These are phyloP conservation scores for Telmatherina bonti DNA, from an alignment of 2,797 vertebrate genomes.

Conservation along the genomic window DNA sequence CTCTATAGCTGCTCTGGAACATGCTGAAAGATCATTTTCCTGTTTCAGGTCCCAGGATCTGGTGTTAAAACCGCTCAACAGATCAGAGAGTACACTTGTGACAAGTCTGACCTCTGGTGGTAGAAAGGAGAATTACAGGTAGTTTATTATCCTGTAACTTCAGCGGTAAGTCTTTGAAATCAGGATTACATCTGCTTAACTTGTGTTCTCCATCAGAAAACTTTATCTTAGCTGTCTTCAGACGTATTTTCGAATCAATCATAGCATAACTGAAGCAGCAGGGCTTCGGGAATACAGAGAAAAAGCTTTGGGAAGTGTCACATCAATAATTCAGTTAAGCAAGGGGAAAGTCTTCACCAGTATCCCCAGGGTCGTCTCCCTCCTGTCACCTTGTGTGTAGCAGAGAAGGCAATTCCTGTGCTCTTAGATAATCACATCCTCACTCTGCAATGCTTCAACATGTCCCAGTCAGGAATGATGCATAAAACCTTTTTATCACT, in stretches of 20 bases:
- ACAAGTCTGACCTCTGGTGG: slow-evolving; percentile 78
- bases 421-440: slow-evolving; percentile 9
- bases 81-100: slow-evolving; percentile 12
- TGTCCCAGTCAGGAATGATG: neutral
- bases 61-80: neutral
- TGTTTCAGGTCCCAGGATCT: neutral
- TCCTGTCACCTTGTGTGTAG: slow-evolving; percentile 18
- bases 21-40: neutral
- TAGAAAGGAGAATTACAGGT: slow-evolving; percentile 50
- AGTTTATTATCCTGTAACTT: neutral
- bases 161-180: neutral
- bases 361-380: neutral
- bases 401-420: slow-evolving; percentile 13
- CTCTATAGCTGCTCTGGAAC: neutral
- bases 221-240: neutral
- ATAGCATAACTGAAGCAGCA: neutral
- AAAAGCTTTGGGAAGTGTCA: slow-evolving; percentile 19
- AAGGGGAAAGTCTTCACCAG: slow-evolving; percentile 6
- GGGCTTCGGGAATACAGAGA: neutral
- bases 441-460: slow-evolving; percentile 3
- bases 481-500: slow-evolving; percentile 2
- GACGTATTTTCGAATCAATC: slow-evolving; percentile 16
- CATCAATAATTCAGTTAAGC: slow-evolving; percentile 37
- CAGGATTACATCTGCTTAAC: neutral
- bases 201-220: neutral